These are phyloP conservation scores for Periophthalmus magnuspinnatus DNA, from an alignment of 2,797 vertebrate species.

Conservation along the genomic window DNA sequence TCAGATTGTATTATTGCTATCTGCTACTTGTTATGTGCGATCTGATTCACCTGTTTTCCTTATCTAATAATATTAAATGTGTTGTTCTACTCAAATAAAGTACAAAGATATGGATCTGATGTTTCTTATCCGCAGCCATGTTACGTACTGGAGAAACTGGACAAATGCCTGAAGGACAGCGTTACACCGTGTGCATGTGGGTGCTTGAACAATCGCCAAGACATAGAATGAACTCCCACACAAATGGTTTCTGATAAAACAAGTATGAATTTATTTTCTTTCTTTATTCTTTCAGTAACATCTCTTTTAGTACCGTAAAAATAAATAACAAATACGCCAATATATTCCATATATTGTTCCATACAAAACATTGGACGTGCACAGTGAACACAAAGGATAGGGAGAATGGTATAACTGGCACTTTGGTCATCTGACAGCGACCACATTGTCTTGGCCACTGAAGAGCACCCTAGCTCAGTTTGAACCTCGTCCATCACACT, in stretches of 20 bases:
- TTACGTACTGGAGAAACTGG: conserved; percentile 36
- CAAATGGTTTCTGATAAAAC: conserved; percentile 60
- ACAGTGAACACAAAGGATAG: conserved; percentile 33
- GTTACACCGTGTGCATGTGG: conserved; percentile 24
- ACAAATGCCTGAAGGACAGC: conserved; percentile 53
- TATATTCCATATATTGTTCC: conserved; percentile 38
- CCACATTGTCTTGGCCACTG: conserved; percentile 59
- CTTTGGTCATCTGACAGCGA: conserved; percentile 72
- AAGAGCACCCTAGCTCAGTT: conserved; percentile 73
- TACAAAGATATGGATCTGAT: conserved; percentile 9
- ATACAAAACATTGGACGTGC: conserved; percentile 48
- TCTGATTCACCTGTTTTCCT: background rate
- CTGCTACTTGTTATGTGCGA: background rate
- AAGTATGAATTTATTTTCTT: conserved; percentile 74
- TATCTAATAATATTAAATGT: background rate
- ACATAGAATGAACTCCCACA: conserved; percentile 63
- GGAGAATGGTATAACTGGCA: conserved; percentile 67
- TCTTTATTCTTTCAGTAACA: conserved; percentile 39
- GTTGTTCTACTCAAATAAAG: background rate
- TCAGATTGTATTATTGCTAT: background rate
- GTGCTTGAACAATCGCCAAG: conserved; percentile 45
- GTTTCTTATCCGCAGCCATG: conserved; percentile 27
- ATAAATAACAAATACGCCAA: conserved; percentile 50
- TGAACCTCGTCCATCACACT: conserved; percentile 61
- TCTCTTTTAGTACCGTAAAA: conserved; percentile 53